Evolutionary conservation across 2,888 invertebrate species (phyloP), one percentile per base, ranked within the genome.

Genomic region (Leptura quadrifasciata): DNA sequence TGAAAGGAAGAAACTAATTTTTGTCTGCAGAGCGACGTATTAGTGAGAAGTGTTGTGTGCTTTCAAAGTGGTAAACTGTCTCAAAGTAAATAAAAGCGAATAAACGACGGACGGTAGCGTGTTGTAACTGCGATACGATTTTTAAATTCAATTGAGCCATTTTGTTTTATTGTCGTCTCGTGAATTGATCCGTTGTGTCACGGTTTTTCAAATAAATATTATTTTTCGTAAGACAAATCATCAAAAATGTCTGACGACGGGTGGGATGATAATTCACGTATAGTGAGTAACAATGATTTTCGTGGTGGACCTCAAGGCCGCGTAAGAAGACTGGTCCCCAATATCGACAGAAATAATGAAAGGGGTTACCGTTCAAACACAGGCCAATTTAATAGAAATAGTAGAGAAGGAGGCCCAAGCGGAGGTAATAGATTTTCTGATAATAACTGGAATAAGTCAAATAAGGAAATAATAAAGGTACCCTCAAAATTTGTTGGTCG

Each of bases 401-500:
- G n/a, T n/a, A n/a, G n/a, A n/a, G n/a, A 21, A 21, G 21, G 20
- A 15, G 52, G 52, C 9, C 3, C 17, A 3, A 77, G 76, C n/a
- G 68, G 76, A 9, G 84, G 84, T 18, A 82, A 83, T 31, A 83
- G 85, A 4, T 82, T 84, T 64, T 82, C 82, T 47, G 85, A n/a
- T n/a, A n/a, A n/a, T n/a, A n/a, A n/a, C n/a, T n/a, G 84, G 55
- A 83, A 84, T 55, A 74, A 77, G 57, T 76, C 81, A 39, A 80
- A 82, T 55, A 64, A 65, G 54, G 76, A 79, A 27, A 76, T 73
- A 2, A 83, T 89, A 3, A 86, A 86, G 73, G 86, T 90, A 70
- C 85, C 87, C 31, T 84, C 85, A 17, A 85, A 81, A 76, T 85
- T 86, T 80, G 91, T 93, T 9, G 93, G 93, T 0, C 90, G 90